Percentiles rank a stretch among this genome's conserved stretches.
These are phyloP conservation scores for Bombus polaris DNA, from an alignment of 1,140 invertebrate genomes.

Conservation along the genomic window DNA sequence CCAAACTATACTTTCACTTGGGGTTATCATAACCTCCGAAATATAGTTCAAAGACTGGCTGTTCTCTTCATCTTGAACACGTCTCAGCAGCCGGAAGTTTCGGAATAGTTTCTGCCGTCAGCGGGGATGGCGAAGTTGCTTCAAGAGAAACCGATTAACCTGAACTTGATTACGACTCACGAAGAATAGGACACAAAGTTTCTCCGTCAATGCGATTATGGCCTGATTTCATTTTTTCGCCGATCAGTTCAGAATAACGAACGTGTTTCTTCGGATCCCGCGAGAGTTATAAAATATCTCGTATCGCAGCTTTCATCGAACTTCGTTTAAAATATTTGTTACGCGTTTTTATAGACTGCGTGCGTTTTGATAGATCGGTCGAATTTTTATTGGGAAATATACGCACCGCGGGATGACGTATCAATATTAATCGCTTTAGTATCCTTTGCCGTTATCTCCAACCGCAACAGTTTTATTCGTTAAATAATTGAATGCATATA, in stretches of 20 bases:
- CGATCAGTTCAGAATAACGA: background rate
- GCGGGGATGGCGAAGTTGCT: background rate
- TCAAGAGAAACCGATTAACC: conserved; percentile 31
- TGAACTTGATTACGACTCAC: conserved; percentile 27
- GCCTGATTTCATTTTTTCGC: background rate
- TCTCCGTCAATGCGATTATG: background rate
- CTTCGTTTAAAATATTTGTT: too few relatives aligned
- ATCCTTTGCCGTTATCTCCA: background rate
- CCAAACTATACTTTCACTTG: conserved; percentile 31
- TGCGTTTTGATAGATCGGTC: background rate
- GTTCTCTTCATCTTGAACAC: conserved; percentile 26
- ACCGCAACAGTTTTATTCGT: background rate
- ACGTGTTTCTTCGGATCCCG: too few relatives aligned
- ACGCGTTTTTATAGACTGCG: too few relatives aligned
- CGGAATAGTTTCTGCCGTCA: conserved; percentile 6
- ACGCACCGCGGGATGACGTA: background rate
- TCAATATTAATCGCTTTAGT: background rate
- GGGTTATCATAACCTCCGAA: conserved; percentile 1
- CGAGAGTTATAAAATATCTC: background rate
- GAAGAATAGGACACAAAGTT: conserved; percentile 18
- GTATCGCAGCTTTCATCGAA: too few relatives aligned
- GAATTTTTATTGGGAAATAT: background rate
- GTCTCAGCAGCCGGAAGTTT: conserved; percentile 13
- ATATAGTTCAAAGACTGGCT: background rate
- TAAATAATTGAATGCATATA: background rate